These are phyloP conservation scores for Tenthredo notha DNA, from an alignment of 2,888 invertebrate species.

Conservation along the genomic window DNA sequence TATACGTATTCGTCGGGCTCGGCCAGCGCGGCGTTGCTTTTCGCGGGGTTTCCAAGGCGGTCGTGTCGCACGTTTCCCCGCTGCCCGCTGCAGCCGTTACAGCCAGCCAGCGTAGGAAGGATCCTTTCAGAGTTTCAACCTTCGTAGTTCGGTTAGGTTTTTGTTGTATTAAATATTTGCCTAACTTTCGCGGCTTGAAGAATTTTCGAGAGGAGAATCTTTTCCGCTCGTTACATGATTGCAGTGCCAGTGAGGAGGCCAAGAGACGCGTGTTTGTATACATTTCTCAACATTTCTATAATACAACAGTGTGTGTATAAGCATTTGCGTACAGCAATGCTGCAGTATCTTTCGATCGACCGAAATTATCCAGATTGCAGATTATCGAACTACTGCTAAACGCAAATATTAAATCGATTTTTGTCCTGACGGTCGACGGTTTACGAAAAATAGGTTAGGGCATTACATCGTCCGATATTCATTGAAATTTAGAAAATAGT, in stretches of 20 bases:
- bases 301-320: neutral
- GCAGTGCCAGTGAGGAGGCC: neutral
- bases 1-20: slow-evolving; percentile 2
- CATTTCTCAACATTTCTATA: neutral
- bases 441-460: neutral
- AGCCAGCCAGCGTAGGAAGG: slow-evolving; percentile 38
- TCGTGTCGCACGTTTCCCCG: slow-evolving; percentile 13
- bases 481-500: too few relatives aligned
- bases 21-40: slow-evolving; percentile 6
- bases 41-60: slow-evolving; percentile 52
- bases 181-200: slow-evolving; percentile 20
- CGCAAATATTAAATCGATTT: neutral
- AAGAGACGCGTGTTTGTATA: neutral
- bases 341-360: too few relatives aligned
- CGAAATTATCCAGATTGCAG: neutral
- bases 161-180: neutral
- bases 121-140: slow-evolving; percentile 33
- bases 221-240: neutral
- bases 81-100: slow-evolving; percentile 1
- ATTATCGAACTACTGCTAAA: neutral
- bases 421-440: neutral
- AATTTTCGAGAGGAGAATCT: slow-evolving; percentile 15
- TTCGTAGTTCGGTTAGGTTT: neutral
- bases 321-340: neutral
- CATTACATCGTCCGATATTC: neutral